phyloP scores from a whole-genome alignment of 2,888 invertebrate genomes.

The Aleiodes testaceus region DNA sequence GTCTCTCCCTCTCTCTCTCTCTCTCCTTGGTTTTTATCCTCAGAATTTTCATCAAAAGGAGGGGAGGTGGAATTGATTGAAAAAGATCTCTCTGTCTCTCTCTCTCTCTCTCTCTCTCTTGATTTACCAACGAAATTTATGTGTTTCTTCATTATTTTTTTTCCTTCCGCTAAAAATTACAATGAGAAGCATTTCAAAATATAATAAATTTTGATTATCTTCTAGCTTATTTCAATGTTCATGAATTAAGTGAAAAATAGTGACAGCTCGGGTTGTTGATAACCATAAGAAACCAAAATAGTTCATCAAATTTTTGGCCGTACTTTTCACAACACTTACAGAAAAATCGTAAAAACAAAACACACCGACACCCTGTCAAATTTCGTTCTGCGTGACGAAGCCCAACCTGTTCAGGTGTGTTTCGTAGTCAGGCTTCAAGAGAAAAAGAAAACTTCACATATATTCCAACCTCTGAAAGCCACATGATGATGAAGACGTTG shows the following conservation, averaged over 20 bases:
- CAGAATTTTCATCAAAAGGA: conserved; percentile 9
- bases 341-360: conserved; percentile 4
- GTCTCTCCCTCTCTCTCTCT: no score
- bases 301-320: conserved; percentile 37
- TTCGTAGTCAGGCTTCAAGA: neutral
- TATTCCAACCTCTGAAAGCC: conserved; percentile 16
- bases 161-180: neutral
- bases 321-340: conserved; percentile 42
- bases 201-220: neutral
- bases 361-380: conserved; percentile 13
- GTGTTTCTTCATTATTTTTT: neutral
- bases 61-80: neutral
- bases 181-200: conserved; percentile 9
- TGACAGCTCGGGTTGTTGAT: conserved; percentile 22
- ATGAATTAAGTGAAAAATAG: conserved; percentile 36
- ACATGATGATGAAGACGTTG: conserved; percentile 65
- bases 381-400: conserved; percentile 34
- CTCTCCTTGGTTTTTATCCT: neutral
- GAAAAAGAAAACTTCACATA: conserved; percentile 21
- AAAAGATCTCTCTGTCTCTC: neutral
- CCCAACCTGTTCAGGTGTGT: conserved; percentile 39
- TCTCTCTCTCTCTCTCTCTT: neutral
- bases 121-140: neutral
- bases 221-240: conserved; percentile 3
- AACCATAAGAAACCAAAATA: conserved; percentile 26